phyloP scores from a whole-genome alignment of 1,140 invertebrate species.

The Mizuhopecten yessoensis region DNA sequence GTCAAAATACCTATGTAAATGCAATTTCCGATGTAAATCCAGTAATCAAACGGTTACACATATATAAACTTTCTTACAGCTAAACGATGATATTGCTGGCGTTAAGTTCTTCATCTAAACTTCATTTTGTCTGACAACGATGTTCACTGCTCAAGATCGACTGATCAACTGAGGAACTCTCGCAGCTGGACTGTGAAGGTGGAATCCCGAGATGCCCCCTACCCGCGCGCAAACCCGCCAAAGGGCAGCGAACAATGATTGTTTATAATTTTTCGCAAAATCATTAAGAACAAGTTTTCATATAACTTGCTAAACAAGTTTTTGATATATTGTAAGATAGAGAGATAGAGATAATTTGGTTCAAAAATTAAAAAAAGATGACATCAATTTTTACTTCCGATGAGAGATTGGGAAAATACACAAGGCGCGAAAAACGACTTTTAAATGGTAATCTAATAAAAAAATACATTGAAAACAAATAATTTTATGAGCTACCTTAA shows the following conservation, averaged over 20 bases:
- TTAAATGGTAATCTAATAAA: not conserved
- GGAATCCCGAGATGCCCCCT: slow-evolving; percentile 61
- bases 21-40: not conserved
- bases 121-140: slow-evolving; percentile 3
- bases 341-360: not conserved
- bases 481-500: not conserved
- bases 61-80: not conserved
- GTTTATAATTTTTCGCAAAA: not conserved
- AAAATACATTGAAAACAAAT: not conserved
- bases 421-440: slow-evolving; percentile 31
- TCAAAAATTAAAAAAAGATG: not conserved
- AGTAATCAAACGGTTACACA: not conserved
- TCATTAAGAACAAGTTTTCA: not conserved
- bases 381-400: not conserved
- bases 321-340: not conserved
- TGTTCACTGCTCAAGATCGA: slow-evolving; percentile 9
- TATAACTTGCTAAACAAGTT: not conserved
- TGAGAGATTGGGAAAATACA: not conserved
- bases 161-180: slow-evolving; percentile 35
- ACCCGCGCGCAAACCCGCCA: slow-evolving; percentile 61
- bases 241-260: slow-evolving; percentile 43
- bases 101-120: slow-evolving; percentile 13
- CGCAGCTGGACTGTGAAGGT: slow-evolving; percentile 48
- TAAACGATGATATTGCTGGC: not conserved
- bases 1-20: slow-evolving; percentile 28